phyloP scores from a whole-genome alignment of 2,797 vertebrate species.

The Paedocypris micromegethes region DNA sequence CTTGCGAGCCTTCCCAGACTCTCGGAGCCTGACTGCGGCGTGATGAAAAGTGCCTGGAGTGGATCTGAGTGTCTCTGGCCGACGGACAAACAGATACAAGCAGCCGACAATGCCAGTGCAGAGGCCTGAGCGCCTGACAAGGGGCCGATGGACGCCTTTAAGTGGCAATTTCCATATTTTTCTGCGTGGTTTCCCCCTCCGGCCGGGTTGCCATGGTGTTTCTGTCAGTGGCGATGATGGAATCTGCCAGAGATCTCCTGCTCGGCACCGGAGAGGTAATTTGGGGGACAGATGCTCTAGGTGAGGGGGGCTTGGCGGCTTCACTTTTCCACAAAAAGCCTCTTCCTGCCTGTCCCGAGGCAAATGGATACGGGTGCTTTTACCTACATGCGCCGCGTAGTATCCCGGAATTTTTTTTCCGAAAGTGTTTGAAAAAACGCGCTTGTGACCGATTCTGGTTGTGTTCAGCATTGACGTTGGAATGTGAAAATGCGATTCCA shows the following conservation, averaged over 20 bases:
- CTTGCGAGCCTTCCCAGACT: conserved; percentile 14
- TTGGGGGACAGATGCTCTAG: conserved; percentile 44
- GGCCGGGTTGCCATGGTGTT: conserved; percentile 50
- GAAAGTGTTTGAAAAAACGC: too few relatives aligned
- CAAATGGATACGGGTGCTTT: conserved; percentile 13
- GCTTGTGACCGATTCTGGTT: too few relatives aligned
- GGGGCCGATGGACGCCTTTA: conserved; percentile 50
- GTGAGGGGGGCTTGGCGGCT: conserved; percentile 31
- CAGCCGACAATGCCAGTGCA: conserved; percentile 32
- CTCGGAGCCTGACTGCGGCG: conserved; percentile 2
- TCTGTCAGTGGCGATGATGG: conserved; percentile 55
- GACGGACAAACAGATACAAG: conserved; percentile 26
- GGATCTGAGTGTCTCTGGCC: conserved; percentile 4
- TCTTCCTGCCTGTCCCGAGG: conserved; percentile 31
- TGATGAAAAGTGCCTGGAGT: conserved; percentile 9
- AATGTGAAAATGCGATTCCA: too few relatives aligned
- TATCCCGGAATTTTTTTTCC: neutral
- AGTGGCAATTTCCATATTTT: conserved; percentile 63
- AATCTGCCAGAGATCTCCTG: conserved; percentile 55
- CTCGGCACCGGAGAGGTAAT: conserved; percentile 53
- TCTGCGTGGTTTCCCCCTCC: conserved; percentile 54
- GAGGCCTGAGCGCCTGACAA: conserved; percentile 44
- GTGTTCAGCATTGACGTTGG: too few relatives aligned
- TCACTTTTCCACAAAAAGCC: conserved; percentile 40
- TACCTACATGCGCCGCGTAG: too few relatives aligned